phyloP scores from a whole-genome alignment of 2,888 invertebrate genomes.

The Hyalella azteca region DNA sequence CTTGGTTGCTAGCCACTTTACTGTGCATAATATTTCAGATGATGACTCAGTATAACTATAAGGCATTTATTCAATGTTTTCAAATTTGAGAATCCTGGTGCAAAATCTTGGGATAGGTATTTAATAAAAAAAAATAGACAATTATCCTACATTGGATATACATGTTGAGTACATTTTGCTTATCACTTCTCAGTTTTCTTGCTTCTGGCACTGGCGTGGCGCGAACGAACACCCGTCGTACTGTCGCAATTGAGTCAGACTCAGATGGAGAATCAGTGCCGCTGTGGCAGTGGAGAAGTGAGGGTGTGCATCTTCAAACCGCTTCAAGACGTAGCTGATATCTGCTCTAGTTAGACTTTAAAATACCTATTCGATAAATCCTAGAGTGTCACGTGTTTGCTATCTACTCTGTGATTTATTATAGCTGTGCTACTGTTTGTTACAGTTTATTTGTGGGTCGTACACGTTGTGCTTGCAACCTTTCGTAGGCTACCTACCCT shows the following conservation, averaged over 20 bases:
- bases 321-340: constrained; percentile 1
- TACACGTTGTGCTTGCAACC: background rate
- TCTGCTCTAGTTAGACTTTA: background rate
- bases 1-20: too few relatives aligned
- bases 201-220: constrained; percentile 23
- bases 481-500: constrained; percentile 12
- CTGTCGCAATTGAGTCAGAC: background rate
- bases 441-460: background rate
- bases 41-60: too few relatives aligned
- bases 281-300: constrained; percentile 19
- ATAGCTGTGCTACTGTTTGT: background rate
- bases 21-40: too few relatives aligned
- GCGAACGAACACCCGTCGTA: background rate
- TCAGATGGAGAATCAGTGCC: constrained; percentile 7
- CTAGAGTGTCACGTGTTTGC: background rate
- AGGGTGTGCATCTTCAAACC: background rate
- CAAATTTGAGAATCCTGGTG: too few relatives aligned
- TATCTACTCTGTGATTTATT: background rate
- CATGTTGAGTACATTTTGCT: too few relatives aligned
- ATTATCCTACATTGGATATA: too few relatives aligned
- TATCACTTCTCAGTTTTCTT: too few relatives aligned
- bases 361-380: background rate
- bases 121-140: too few relatives aligned
- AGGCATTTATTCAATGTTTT: too few relatives aligned
- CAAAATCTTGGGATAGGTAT: too few relatives aligned